Base-by-base conservation (phyloP, 1,140 invertebrate species). In the Chironomus striatipennis region DNA sequence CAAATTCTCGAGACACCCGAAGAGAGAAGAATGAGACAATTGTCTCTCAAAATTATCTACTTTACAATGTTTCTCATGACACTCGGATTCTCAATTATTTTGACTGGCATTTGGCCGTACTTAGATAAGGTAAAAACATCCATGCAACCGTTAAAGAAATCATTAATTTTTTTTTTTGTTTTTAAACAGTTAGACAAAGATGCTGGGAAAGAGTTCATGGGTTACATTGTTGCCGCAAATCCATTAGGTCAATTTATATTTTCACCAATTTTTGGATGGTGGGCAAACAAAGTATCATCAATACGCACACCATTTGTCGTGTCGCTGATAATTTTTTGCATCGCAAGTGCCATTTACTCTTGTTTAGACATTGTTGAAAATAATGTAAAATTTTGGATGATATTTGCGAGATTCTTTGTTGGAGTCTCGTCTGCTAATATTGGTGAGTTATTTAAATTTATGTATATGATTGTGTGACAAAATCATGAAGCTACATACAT, bases 41-140 rank as follows among this genome's bases (percentile, higher is more conserved):
- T 86, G 75, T 95, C 94, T 57, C 87, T 96, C 74, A 88, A 90
- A 75, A 87, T 93, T 21, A 92, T 96, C 79, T 96, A 96, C 82
- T 92, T 94, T 78, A 95, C 93, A n/a, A 95, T 95, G 90, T 96
- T 97, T 83, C 85, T 96, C 43, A 95, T 95, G 88, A 92, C 93
- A 5, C 85, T 97, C 9, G 93, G 92, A 9, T 96, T 96, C 83
- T 95, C 93, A 80, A 94, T 96, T 76, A 89, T 94, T 77, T 85
- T 96, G 57, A 95, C 94, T 0, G 93, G 93, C 73, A 89, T 96
- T 43, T 96, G 92, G 91, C 94, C 94, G 5, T 97, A 93, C 82
- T 86, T 97, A 24, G 88, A 91, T 80, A 91, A 93, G 86, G 93
- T 96, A 85, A 78, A 73, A 18, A 18, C 5, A 20, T 21, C n/a